These are phyloP conservation scores for Campoletis raptor DNA, from an alignment of 2,888 invertebrate genomes.

Conservation along the genomic window DNA sequence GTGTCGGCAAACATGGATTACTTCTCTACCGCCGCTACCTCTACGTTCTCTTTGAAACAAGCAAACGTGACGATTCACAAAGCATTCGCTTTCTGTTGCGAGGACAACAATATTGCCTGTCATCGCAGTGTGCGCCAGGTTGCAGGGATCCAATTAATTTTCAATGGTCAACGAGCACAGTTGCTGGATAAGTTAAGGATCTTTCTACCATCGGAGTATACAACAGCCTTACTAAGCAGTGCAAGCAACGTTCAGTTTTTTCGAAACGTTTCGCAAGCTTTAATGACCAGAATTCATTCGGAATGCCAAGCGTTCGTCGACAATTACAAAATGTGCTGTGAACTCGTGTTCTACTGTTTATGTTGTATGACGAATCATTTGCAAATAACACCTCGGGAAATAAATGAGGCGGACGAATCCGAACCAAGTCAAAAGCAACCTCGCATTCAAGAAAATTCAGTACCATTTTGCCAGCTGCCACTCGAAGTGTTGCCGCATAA, in stretches of 20 bases:
- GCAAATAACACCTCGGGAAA: background rate
- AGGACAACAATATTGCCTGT: background rate
- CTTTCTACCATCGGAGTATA: background rate
- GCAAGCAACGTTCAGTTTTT: background rate
- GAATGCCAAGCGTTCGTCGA: background rate
- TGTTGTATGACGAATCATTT: background rate
- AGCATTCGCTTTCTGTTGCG: conserved; percentile 5
- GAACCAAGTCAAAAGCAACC: background rate
- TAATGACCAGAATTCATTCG: background rate
- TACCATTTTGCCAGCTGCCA: background rate
- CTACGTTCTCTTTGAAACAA: background rate
- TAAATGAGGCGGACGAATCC: background rate
- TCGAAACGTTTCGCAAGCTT: background rate
- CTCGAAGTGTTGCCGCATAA: background rate
- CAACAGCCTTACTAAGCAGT: background rate
- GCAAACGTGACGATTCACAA: background rate
- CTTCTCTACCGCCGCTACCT: background rate
- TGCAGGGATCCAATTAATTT: background rate
- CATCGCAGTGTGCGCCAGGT: background rate
- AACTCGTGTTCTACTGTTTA: background rate
- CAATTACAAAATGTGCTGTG: background rate
- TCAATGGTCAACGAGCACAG: background rate
- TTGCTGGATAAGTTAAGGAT: background rate
- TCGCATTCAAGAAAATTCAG: background rate
- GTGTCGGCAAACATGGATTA: background rate